Percentiles rank a stretch among this genome's conserved stretches.
These are phyloP conservation scores for Protosalanx chinensis DNA, from an alignment of 2,797 vertebrate genomes.

Conservation along the genomic window DNA sequence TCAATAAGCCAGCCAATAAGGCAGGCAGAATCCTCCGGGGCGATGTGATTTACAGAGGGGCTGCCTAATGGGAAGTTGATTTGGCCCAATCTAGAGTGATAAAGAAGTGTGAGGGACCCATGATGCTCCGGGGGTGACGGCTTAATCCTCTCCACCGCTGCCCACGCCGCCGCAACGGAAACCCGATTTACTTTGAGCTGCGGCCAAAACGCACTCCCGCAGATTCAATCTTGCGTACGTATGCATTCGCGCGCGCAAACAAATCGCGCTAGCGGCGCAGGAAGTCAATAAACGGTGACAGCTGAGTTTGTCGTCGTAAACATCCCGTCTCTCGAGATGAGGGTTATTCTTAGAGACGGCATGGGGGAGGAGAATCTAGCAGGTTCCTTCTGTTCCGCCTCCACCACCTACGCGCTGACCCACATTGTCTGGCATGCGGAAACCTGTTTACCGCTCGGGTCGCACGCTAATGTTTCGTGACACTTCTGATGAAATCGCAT, in stretches of 20 bases:
- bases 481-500: no score
- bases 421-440: background rate
- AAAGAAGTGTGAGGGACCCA: conserved; percentile 44
- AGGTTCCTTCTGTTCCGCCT: background rate
- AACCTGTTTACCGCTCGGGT: background rate
- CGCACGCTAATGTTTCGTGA: background rate
- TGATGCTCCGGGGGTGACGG: conserved; percentile 44
- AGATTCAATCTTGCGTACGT: background rate
- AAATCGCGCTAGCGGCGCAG: background rate
- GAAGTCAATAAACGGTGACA: no score
- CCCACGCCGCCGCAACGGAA: background rate
- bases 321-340: background rate
- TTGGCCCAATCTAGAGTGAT: conserved; percentile 56
- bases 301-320: no score
- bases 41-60: conserved; percentile 46
- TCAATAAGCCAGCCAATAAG: background rate
- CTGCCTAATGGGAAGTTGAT: conserved; percentile 55
- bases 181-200: background rate
- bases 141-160: conserved; percentile 33
- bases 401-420: conserved; percentile 11
- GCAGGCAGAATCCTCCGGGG: conserved; percentile 37
- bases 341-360: conserved; percentile 11
- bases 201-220: background rate
- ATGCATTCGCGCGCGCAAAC: background rate
- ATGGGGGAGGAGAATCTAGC: background rate